Evolutionary conservation across 2,888 invertebrate species (phyloP).

Genomic region (Glaucopsyche alexis): DNA sequence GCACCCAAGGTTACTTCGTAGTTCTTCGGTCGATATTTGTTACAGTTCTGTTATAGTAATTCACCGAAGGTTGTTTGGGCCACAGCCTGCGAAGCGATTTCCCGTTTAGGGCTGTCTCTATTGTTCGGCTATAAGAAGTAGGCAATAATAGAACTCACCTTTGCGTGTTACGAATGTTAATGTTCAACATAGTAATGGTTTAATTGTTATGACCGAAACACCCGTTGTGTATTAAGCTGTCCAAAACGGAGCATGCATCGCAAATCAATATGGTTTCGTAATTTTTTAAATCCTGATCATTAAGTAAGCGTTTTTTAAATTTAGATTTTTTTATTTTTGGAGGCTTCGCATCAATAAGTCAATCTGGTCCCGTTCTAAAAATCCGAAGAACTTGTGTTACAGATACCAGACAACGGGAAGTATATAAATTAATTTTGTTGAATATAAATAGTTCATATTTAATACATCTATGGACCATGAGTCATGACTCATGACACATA

Average conservation of each 20-base stretch:
- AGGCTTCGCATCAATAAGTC: too few species aligned
- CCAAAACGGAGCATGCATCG: not conserved
- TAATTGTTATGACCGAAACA: slow-evolving; percentile 5
- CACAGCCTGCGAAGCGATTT: not conserved
- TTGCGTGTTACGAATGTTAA: slow-evolving; percentile 12
- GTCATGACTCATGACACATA: too few species aligned
- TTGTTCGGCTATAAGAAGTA: slow-evolving; percentile 12
- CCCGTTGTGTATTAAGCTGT: not conserved
- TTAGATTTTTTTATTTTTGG: too few species aligned
- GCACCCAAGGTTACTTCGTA: slow-evolving; percentile 58
- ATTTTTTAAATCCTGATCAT: too few species aligned
- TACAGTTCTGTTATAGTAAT: slow-evolving; percentile 37
- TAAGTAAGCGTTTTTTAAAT: too few species aligned
- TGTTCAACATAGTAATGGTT: slow-evolving; percentile 6
- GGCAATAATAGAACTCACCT: slow-evolving; percentile 3
- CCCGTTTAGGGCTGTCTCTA: slow-evolving; percentile 7
- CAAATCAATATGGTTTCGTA: not conserved
- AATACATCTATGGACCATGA: too few species aligned
- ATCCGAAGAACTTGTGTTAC: too few species aligned
- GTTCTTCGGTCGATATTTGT: slow-evolving; percentile 53
- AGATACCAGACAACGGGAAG: too few species aligned
- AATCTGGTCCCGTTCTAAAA: too few species aligned
- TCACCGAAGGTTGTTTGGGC: slow-evolving; percentile 33
- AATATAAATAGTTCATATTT: too few species aligned
- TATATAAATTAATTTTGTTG: too few species aligned